Evolutionary conservation across 2,888 invertebrate genomes (phyloP).

Genomic region (Rhaphigaster nebulosa): DNA sequence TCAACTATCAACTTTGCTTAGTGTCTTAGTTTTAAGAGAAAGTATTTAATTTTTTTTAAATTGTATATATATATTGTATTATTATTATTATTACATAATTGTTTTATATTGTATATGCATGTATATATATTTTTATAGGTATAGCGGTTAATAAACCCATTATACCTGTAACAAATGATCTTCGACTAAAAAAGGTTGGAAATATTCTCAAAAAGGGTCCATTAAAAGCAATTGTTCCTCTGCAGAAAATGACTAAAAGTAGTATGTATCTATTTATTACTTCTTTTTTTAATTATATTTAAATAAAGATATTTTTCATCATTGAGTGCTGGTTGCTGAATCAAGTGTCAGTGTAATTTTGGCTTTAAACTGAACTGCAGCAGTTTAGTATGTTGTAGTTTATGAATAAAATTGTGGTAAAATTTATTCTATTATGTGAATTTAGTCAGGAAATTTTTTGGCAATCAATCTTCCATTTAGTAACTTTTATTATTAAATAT

Average conservation of each 20-base stretch:
- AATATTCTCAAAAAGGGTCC: constrained; percentile 60
- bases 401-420: too few species aligned
- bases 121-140: not conserved
- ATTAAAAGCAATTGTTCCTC: constrained; percentile 60
- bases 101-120: too few species aligned
- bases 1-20: too few species aligned
- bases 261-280: constrained; percentile 49
- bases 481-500: too few species aligned
- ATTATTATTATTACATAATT: too few species aligned
- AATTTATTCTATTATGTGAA: too few species aligned
- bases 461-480: too few species aligned
- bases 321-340: not conserved
- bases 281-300: not conserved
- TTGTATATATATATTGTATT: too few species aligned
- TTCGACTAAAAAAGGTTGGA: constrained; percentile 52
- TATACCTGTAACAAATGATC: constrained; percentile 26
- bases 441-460: too few species aligned
- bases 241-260: constrained; percentile 61
- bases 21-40: not conserved
- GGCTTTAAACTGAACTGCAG: too few species aligned
- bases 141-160: constrained; percentile 36
- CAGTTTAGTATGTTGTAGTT: too few species aligned
- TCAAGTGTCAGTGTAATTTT: not conserved
- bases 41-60: not conserved
- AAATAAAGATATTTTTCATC: not conserved